Percentiles rank a stretch among this genome's conserved stretches.
These are phyloP conservation scores for Proterorhinus semilunaris DNA, from an alignment of 2,113 vertebrate genomes.

Conservation along the genomic window DNA sequence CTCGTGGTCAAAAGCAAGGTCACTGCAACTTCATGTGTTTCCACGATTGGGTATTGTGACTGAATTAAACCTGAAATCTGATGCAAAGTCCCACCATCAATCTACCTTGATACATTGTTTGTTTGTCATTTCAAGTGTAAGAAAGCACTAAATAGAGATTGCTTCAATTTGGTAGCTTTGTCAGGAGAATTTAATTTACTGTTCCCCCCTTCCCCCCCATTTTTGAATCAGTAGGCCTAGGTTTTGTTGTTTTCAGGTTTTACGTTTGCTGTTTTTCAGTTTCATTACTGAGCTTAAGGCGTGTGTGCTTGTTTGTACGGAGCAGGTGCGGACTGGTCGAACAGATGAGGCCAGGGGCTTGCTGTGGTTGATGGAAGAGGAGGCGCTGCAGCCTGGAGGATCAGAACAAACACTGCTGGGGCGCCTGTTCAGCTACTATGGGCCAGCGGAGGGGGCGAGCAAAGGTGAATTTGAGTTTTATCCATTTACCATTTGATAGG, in stretches of 20 bases:
- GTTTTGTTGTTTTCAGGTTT: neutral
- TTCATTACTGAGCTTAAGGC: neutral
- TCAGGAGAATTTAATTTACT: neutral
- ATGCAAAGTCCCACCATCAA: neutral
- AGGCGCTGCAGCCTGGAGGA: slow-evolving; percentile 84
- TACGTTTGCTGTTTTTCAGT: neutral
- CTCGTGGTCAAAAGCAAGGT: neutral
- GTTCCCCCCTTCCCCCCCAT: too few relatives aligned
- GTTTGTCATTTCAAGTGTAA: slow-evolving; percentile 38
- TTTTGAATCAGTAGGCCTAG: neutral
- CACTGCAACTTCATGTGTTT: slow-evolving; percentile 3
- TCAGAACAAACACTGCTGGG: slow-evolving; percentile 86
- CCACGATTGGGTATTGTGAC: neutral
- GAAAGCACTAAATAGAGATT: slow-evolving; percentile 36
- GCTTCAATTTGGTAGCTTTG: slow-evolving; percentile 25
- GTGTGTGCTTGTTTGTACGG: slow-evolving; percentile 13
- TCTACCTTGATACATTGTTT: slow-evolving; percentile 16
- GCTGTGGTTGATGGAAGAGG: slow-evolving; percentile 96
- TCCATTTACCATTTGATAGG: neutral
- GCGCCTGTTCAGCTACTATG: slow-evolving; percentile 91
- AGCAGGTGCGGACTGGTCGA: slow-evolving; percentile 83
- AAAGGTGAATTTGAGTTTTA: slow-evolving; percentile 76
- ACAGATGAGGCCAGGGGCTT: slow-evolving; percentile 90
- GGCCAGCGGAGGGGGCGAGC: slow-evolving; percentile 86
- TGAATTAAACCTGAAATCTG: neutral